Percentiles rank a stretch among this genome's conserved stretches.
Conservation (phyloP, 2,113 vertebrate genomes). For the Silurus glanis region DNA sequence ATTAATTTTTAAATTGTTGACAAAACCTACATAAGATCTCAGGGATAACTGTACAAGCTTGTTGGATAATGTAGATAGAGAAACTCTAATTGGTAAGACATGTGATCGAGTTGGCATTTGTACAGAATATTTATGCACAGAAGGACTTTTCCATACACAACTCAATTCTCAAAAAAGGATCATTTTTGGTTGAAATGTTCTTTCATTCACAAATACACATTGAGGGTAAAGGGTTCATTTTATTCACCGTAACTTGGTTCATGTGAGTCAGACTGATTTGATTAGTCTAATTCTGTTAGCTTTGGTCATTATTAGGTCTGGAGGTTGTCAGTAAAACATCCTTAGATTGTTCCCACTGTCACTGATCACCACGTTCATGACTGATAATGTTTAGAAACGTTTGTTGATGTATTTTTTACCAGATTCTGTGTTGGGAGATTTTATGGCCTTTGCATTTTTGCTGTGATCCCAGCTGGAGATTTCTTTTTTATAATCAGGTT, state of each 20-base stretch:
- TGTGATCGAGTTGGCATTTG: background rate
- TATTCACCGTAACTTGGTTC: constrained; percentile 2
- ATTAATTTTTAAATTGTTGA: background rate
- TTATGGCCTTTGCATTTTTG: background rate
- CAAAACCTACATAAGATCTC: background rate
- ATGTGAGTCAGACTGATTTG: constrained; percentile 39
- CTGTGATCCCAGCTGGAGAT: background rate
- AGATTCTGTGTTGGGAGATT: background rate
- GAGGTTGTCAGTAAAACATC: background rate
- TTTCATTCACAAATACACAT: background rate
- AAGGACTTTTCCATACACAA: background rate
- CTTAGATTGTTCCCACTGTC: background rate
- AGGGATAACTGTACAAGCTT: background rate
- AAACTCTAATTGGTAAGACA: background rate
- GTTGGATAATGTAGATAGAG: background rate
- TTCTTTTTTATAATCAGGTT: background rate
- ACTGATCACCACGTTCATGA: background rate
- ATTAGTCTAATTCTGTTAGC: constrained; percentile 40
- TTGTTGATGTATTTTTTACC: background rate
- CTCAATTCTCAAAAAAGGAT: background rate
- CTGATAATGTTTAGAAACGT: background rate
- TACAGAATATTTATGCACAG: background rate
- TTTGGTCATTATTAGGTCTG: constrained; percentile 28
- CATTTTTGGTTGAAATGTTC: background rate
- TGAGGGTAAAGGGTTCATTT: background rate